phyloP scores from a whole-genome alignment of 2,888 invertebrate genomes.

The Apotomis turbidana region DNA sequence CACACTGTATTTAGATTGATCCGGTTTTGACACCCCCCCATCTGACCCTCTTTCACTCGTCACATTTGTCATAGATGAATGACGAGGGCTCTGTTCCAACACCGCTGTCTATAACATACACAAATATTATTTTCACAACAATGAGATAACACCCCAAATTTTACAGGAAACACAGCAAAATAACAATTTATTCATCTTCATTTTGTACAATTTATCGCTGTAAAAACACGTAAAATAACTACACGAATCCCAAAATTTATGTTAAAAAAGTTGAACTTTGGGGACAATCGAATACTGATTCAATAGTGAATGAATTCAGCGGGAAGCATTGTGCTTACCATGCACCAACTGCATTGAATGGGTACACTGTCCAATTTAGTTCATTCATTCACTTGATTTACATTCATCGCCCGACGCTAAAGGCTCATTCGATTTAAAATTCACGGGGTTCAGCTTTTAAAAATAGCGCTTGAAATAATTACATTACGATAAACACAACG shows the following conservation, averaged over 20 bases:
- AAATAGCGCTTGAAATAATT: constrained; percentile 3
- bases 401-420: constrained; percentile 65
- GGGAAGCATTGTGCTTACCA: constrained; percentile 70
- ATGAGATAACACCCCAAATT: neutral
- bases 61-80: constrained; percentile 6
- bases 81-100: neutral
- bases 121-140: neutral
- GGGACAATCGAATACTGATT: constrained; percentile 72
- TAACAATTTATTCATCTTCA: constrained; percentile 1
- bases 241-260: constrained; percentile 55
- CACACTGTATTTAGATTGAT: constrained; percentile 6
- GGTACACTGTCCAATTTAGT: constrained; percentile 65
- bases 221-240: constrained; percentile 28
- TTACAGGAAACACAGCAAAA: neutral
- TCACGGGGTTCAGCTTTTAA: constrained; percentile 48
- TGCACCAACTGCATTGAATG: constrained; percentile 70
- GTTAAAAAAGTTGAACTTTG: constrained; percentile 60
- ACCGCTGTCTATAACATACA: neutral
- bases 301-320: constrained; percentile 69
- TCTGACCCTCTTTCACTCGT: neutral
- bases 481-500: neutral
- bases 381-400: constrained; percentile 74
- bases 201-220: constrained; percentile 3
- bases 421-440: constrained; percentile 62
- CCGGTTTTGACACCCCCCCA: constrained; percentile 10